Percentiles rank a stretch among this genome's conserved stretches.
Conservation (phyloP, 1,140 invertebrate genomes). For the Tetranychus cinnabarinus region DNA sequence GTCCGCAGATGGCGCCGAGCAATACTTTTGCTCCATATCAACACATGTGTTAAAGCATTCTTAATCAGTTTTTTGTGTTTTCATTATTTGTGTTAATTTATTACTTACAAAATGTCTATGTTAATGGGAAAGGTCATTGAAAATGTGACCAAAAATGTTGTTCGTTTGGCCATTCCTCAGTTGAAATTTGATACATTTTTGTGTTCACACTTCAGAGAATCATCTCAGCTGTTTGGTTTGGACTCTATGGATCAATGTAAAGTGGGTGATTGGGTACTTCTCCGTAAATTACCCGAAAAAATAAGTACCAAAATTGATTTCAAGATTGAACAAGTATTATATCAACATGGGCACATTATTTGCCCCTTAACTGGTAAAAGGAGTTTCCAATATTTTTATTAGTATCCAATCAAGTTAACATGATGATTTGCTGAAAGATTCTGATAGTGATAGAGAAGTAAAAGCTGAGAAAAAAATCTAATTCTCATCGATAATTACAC, state of each 20-base stretch:
- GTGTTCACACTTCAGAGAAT: slow-evolving; percentile 7
- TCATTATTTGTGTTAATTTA: too few species aligned
- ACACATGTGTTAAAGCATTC: too few species aligned
- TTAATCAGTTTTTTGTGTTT: too few species aligned
- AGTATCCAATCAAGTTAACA: slow-evolving; percentile 1
- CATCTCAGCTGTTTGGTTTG: neutral
- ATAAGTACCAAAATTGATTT: slow-evolving; percentile 9
- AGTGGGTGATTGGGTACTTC: slow-evolving; percentile 8
- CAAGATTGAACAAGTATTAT: slow-evolving; percentile 12
- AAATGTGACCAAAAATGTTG: neutral
- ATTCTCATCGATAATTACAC: neutral
- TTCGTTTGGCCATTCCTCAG: slow-evolving; percentile 3
- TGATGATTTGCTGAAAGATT: too few species aligned
- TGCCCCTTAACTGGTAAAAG: slow-evolving; percentile 14
- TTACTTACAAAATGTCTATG: too few species aligned
- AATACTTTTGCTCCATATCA: too few species aligned
- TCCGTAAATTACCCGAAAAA: slow-evolving; percentile 7
- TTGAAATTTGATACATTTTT: slow-evolving; percentile 7
- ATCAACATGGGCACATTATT: slow-evolving; percentile 11
- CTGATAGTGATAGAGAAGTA: too few species aligned
- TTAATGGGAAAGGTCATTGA: too few species aligned
- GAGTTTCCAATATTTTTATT: slow-evolving; percentile 9
- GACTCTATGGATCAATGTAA: slow-evolving; percentile 1
- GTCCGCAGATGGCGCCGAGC: too few species aligned
- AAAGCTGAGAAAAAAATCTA: too few species aligned